These are phyloP conservation scores for Lanius ludovicianus DNA, from an alignment of 2,113 vertebrate genomes.

Conservation along the genomic window DNA sequence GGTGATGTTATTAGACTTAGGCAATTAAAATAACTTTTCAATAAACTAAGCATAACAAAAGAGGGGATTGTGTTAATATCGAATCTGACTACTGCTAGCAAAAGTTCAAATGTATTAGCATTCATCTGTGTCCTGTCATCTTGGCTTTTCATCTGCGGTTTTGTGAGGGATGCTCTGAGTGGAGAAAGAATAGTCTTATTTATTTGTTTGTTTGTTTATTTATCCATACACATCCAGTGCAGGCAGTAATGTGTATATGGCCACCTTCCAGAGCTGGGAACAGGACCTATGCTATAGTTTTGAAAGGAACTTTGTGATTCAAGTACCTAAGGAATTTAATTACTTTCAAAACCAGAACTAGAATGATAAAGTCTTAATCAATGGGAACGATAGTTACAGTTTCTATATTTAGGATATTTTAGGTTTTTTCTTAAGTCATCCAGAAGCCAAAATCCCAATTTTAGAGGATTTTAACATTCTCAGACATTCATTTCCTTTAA, in stretches of 20 bases:
- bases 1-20: not conserved
- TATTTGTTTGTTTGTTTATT: not conserved
- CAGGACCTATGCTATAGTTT: not conserved
- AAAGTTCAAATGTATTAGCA: conserved; percentile 17
- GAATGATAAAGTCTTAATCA: not conserved
- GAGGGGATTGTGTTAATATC: not conserved
- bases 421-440: not conserved
- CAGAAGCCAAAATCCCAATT: not conserved
- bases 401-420: not conserved
- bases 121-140: conserved; percentile 30
- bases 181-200: not conserved
- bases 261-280: not conserved
- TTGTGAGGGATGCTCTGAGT: not conserved
- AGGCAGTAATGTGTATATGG: not conserved
- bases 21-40: conserved; percentile 48
- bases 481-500: not conserved
- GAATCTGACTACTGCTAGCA: not conserved
- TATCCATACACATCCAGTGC: not conserved
- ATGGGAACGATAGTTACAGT: not conserved
- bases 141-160: not conserved
- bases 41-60: conserved; percentile 5
- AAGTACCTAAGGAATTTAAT: not conserved
- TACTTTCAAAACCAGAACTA: not conserved
- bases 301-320: not conserved
- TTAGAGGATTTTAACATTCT: not conserved